Percentiles rank a stretch among this genome's conserved stretches.
Conservation (phyloP, 2,888 invertebrate genomes). For the Serripes groenlandicus region DNA sequence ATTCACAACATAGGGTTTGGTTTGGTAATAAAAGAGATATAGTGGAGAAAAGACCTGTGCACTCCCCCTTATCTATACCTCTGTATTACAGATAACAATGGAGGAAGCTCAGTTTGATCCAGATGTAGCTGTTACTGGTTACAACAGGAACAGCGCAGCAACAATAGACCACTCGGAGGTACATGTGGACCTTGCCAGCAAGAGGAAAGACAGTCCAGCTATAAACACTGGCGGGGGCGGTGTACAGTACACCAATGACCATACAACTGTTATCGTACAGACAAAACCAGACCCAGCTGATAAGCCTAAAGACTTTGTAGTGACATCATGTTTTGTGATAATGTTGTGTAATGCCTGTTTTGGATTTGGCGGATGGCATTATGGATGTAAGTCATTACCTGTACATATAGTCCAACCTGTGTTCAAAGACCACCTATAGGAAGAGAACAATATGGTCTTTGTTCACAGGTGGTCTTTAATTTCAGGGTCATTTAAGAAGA, state of each 20-base stretch:
- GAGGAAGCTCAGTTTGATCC: neutral
- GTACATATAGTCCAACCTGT: no score
- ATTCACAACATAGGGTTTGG: no score
- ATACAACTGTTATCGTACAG: conserved; percentile 64
- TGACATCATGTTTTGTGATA: conserved; percentile 79
- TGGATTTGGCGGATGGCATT: conserved; percentile 81
- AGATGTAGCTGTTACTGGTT: neutral
- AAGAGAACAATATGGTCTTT: no score
- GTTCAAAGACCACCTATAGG: no score
- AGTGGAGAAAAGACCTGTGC: neutral
- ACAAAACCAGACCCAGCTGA: conserved; percentile 73
- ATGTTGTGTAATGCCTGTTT: conserved; percentile 80
- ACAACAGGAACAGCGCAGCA: conserved; percentile 64
- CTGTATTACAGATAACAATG: neutral
- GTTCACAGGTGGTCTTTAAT: no score
- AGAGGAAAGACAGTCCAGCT: conserved; percentile 30
- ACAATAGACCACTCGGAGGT: conserved; percentile 76
- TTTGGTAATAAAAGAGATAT: neutral
- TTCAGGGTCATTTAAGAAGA: no score
- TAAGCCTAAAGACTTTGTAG: conserved; percentile 82
- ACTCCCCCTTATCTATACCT: neutral
- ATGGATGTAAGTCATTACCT: conserved; percentile 73
- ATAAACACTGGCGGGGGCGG: conserved; percentile 47
- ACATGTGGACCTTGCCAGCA: conserved; percentile 68
- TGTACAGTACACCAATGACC: conserved; percentile 54